These are phyloP conservation scores for Drosophila virilis DNA, from an alignment of 1,140 invertebrate species.

Conservation along the genomic window DNA sequence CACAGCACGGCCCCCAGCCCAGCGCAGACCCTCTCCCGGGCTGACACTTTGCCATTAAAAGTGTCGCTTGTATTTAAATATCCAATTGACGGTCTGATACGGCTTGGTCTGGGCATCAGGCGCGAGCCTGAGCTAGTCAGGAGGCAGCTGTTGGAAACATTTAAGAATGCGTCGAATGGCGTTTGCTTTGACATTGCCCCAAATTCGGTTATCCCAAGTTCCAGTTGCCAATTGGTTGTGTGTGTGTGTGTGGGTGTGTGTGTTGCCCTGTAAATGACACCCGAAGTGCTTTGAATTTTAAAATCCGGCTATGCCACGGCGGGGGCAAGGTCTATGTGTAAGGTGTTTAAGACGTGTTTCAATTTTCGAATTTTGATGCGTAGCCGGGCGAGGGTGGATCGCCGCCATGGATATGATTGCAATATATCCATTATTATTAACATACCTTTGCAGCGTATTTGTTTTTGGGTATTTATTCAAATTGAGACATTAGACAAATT, in stretches of 20 bases:
- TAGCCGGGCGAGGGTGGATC: slow-evolving; percentile 42
- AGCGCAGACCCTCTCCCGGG: background rate
- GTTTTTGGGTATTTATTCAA: slow-evolving; percentile 74
- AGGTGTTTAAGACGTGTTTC: slow-evolving; percentile 58
- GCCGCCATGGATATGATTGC: slow-evolving; percentile 22
- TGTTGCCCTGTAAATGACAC: slow-evolving; percentile 69
- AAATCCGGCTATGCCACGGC: slow-evolving; percentile 34
- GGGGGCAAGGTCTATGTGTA: background rate
- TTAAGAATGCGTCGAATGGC: slow-evolving; percentile 68
- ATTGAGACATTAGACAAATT: slow-evolving; percentile 84
- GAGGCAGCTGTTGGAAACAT: slow-evolving; percentile 56
- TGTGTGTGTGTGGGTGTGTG: background rate
- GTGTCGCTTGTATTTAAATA: slow-evolving; percentile 78
- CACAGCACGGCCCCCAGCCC: background rate
- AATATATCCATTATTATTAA: slow-evolving; percentile 56
- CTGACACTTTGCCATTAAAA: slow-evolving; percentile 68
- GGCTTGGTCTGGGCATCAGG: background rate
- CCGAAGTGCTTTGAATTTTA: slow-evolving; percentile 76
- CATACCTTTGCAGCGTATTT: slow-evolving; percentile 42
- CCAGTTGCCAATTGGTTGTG: slow-evolving; percentile 55
- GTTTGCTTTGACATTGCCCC: slow-evolving; percentile 23
- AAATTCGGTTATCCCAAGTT: slow-evolving; percentile 64
- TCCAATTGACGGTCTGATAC: slow-evolving; percentile 54
- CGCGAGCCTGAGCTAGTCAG: background rate
- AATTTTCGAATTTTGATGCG: slow-evolving; percentile 50